Conservation (phyloP, 2,797 vertebrate genomes). For the Trematomus bernacchii region DNA sequence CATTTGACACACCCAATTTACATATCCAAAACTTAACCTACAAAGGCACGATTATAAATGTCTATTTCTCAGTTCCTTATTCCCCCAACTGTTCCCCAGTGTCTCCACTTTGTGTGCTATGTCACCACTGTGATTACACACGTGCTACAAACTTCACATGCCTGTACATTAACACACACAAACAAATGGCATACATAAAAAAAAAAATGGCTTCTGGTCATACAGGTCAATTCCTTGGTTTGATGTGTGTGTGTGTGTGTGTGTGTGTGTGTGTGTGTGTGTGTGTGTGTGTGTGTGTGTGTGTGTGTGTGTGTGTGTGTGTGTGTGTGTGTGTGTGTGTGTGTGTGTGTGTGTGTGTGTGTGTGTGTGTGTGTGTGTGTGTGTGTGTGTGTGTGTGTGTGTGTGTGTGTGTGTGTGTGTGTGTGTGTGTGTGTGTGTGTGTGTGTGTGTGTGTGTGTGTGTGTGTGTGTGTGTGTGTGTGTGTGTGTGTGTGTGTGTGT, state of each 20-base stretch:
- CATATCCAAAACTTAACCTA: too few relatives aligned
- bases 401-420: background rate
- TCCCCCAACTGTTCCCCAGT: too few relatives aligned
- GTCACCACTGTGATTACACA: too few relatives aligned
- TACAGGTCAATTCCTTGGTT: background rate
- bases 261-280: conserved; percentile 31
- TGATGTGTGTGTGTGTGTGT: conserved; percentile 23
- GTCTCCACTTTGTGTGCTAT: too few relatives aligned
- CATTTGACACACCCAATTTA: too few relatives aligned
- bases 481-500: conserved; percentile 25
- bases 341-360: conserved; percentile 4
- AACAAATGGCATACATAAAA: too few relatives aligned
- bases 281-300: conserved; percentile 33
- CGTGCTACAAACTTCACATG: too few relatives aligned
- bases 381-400: too few relatives aligned
- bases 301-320: conserved; percentile 19
- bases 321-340: too few relatives aligned
- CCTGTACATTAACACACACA: too few relatives aligned
- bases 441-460: conserved; percentile 5
- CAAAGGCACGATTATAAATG: too few relatives aligned
- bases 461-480: conserved; percentile 2
- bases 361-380: conserved; percentile 36
- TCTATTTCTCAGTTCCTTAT: too few relatives aligned
- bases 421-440: conserved; percentile 23
- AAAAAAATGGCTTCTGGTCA: background rate